phyloP scores from a whole-genome alignment of 2,797 vertebrate species.

The Ciconia nigra region DNA sequence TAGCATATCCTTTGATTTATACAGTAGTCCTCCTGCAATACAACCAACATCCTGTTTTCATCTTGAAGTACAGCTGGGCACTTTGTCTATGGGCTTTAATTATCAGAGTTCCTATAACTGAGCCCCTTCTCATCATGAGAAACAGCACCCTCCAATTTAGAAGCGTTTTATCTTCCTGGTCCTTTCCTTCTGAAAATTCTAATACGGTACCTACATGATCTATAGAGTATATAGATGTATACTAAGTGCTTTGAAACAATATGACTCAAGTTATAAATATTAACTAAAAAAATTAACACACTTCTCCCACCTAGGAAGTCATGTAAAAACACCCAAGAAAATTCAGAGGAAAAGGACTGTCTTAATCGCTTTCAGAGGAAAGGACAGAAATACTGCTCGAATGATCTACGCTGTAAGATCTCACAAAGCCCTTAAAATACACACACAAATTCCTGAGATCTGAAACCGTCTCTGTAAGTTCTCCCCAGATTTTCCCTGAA shows the following conservation, averaged over 20 bases:
- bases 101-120: background rate
- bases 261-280: background rate
- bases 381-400: background rate
- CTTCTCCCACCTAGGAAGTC: background rate
- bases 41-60: constrained; percentile 66
- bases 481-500: background rate
- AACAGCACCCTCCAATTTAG: background rate
- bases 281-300: background rate
- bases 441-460: background rate
- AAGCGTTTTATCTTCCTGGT: background rate
- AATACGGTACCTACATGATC: background rate
- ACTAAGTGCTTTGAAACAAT: background rate
- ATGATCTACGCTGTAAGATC: background rate
- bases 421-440: background rate
- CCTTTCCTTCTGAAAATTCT: background rate
- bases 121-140: background rate
- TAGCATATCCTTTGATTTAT: constrained; percentile 67
- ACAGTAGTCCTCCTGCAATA: constrained; percentile 33
- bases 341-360: background rate
- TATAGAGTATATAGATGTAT: background rate
- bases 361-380: background rate
- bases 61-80: constrained; percentile 53
- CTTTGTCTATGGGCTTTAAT: constrained; percentile 14
- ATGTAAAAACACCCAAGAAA: background rate
- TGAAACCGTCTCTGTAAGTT: background rate